phyloP scores from a whole-genome alignment of 2,797 vertebrate genomes.

The Brachyrhaphis roseni region DNA sequence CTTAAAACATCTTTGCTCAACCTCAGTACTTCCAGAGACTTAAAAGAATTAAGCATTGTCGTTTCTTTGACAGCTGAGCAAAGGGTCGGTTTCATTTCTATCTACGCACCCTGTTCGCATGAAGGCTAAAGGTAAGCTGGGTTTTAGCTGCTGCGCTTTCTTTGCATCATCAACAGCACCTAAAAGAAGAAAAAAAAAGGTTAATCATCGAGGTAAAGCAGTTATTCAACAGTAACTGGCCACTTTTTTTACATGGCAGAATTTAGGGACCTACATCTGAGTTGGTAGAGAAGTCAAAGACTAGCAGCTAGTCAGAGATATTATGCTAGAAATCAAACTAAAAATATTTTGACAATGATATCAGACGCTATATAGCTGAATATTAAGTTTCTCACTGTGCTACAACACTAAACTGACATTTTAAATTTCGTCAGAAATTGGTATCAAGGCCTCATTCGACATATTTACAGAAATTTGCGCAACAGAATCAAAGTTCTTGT shows the following conservation, averaged over 20 bases:
- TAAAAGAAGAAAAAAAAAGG: conserved; percentile 35
- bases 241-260: not conserved
- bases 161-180: conserved; percentile 80
- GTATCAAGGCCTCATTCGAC: not conserved
- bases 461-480: not conserved
- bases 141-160: conserved; percentile 79
- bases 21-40: not conserved
- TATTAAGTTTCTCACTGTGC: not conserved
- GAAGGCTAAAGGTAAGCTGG: conserved; percentile 74
- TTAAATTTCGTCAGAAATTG: not conserved
- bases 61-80: not conserved
- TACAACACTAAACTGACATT: not conserved
- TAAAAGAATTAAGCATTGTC: not conserved
- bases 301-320: not conserved
- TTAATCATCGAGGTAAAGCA: not conserved
- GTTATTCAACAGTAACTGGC: not conserved
- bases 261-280: not conserved
- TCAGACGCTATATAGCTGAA: not conserved
- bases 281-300: not conserved
- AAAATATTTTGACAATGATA: not conserved
- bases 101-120: conserved; percentile 80
- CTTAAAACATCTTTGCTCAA: not conserved
- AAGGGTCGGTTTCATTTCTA: not conserved
- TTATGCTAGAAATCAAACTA: not conserved
- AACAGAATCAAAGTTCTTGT: not conserved